Evolutionary conservation across 2,888 invertebrate genomes (phyloP).

Genomic region (Cantharis rustica): DNA sequence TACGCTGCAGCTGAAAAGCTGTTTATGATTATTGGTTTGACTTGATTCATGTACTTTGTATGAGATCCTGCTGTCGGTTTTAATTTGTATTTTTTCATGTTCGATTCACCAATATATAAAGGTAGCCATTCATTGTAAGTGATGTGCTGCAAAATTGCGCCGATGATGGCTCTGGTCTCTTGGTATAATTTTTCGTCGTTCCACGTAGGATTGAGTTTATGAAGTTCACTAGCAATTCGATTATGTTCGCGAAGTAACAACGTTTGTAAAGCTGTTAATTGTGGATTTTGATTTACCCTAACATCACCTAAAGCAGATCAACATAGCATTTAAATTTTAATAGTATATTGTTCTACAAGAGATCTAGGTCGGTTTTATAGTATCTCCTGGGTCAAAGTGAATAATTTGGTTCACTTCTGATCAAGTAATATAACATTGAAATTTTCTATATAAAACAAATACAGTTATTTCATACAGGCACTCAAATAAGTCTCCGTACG

Average conservation of each 20-base stretch:
- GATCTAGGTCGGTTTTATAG: too few relatives aligned
- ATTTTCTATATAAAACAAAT: too few relatives aligned
- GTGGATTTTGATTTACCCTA: constrained; percentile 78
- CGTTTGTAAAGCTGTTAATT: constrained; percentile 73
- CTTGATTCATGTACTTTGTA: constrained; percentile 59
- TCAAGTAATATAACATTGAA: too few relatives aligned
- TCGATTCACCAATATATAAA: constrained; percentile 65
- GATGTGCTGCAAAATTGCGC: constrained; percentile 73
- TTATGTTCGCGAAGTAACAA: constrained; percentile 83
- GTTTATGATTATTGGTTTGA: constrained; percentile 67
- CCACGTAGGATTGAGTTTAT: constrained; percentile 73
- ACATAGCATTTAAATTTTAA: constrained; percentile 48
- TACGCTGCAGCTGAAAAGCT: constrained; percentile 72
- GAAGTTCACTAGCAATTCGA: constrained; percentile 68
- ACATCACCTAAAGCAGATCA: constrained; percentile 73
- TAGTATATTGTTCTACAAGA: too few relatives aligned
- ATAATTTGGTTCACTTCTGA: too few relatives aligned
- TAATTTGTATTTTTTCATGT: constrained; percentile 3
- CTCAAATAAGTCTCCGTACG: too few relatives aligned
- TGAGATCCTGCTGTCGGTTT: not conserved
- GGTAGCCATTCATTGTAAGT: constrained; percentile 77
- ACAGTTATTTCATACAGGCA: too few relatives aligned
- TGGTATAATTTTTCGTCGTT: constrained; percentile 73
- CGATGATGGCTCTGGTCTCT: constrained; percentile 72
- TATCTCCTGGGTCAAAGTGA: too few relatives aligned